phyloP scores from a whole-genome alignment of 2,888 invertebrate genomes.

The Agriopis marginaria region DNA sequence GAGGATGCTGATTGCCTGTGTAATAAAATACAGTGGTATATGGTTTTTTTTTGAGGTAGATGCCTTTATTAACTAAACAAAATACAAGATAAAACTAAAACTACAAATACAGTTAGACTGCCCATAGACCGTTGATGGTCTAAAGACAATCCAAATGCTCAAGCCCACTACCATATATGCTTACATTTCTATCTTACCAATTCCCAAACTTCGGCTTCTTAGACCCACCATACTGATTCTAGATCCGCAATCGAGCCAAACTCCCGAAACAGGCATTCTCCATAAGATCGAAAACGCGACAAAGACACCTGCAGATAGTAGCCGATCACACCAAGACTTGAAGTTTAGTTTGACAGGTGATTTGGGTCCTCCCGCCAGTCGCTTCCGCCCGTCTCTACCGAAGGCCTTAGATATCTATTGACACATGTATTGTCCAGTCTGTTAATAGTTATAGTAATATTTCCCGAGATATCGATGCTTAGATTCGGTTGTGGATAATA shows the following conservation, averaged over 20 bases:
- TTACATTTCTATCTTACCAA: neutral
- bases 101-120: no score
- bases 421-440: conserved; percentile 56
- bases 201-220: conserved; percentile 8
- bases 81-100: no score
- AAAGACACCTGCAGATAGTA: conserved; percentile 78
- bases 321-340: conserved; percentile 71
- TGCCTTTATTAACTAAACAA: no score
- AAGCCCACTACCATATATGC: no score
- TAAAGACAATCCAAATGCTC: no score
- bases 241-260: conserved; percentile 29
- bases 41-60: no score
- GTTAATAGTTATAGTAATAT: conserved; percentile 26
- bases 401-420: conserved; percentile 66
- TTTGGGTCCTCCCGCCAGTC: conserved; percentile 78
- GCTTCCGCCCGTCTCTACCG: conserved; percentile 63
- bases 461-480: conserved; percentile 30
- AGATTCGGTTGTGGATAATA: conserved; percentile 11
- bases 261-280: conserved; percentile 63
- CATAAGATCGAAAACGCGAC: conserved; percentile 72
- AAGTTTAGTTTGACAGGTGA: conserved; percentile 79
- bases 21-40: neutral
- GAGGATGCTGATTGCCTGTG: neutral
- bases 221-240: neutral
- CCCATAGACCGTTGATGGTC: no score